These are phyloP conservation scores for Gonatopus flavifemur DNA, from an alignment of 1,140 invertebrate species.

Conservation along the genomic window DNA sequence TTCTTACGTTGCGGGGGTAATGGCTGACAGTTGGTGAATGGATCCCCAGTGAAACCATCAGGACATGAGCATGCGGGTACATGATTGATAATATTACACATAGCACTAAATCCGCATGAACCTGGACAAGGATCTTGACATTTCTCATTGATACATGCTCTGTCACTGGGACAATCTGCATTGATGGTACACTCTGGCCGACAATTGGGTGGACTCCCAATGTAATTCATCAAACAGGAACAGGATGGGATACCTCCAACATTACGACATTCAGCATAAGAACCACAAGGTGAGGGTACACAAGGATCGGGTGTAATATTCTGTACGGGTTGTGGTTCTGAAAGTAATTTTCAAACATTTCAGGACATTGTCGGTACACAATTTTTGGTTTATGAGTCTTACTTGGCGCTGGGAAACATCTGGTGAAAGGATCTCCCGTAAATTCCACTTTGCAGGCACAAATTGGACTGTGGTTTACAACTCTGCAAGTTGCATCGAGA, in stretches of 20 bases:
- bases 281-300: conserved; percentile 67
- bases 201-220: conserved; percentile 66
- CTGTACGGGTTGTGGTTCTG: conserved; percentile 48
- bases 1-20: conserved; percentile 34
- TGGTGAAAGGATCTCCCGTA: conserved; percentile 57
- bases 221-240: conserved; percentile 65
- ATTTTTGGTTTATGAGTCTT: conserved; percentile 49
- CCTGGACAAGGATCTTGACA: conserved; percentile 67
- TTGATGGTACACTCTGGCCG: conserved; percentile 67
- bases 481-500: conserved; percentile 41
- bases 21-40: conserved; percentile 67
- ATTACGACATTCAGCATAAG: conserved; percentile 67
- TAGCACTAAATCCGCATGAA: conserved; percentile 67
- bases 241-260: conserved; percentile 64
- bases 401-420: conserved; percentile 56
- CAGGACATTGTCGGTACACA: no score
- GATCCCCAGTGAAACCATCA: conserved; percentile 71
- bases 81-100: conserved; percentile 70
- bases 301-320: conserved; percentile 61
- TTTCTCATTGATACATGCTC: conserved; percentile 68
- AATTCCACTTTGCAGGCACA: conserved; percentile 54
- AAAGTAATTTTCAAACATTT: background rate
- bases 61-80: conserved; percentile 72
- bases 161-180: conserved; percentile 66
- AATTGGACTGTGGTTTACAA: conserved; percentile 48